Evolutionary conservation across 2,888 invertebrate genomes (phyloP).

Genomic region (Eremobia ochroleuca): DNA sequence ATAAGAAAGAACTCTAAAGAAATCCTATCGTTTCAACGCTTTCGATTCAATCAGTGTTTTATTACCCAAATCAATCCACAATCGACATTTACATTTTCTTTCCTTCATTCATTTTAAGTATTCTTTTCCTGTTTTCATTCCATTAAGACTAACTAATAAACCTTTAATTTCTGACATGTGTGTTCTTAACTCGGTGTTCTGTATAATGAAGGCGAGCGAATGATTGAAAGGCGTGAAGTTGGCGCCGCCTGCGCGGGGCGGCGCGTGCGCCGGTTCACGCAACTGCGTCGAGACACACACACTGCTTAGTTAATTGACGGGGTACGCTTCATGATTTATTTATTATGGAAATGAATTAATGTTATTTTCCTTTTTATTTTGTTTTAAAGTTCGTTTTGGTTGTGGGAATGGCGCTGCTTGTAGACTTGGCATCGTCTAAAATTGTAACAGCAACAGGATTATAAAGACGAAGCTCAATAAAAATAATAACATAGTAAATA

Average conservation of each 20-base stretch:
- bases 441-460: background rate
- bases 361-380: background rate
- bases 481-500: too few relatives aligned
- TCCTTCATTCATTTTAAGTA: background rate
- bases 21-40: background rate
- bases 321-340: slow-evolving; percentile 46
- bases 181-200: slow-evolving; percentile 37
- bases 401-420: background rate
- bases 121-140: background rate
- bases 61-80: background rate
- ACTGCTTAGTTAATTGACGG: slow-evolving; percentile 43
- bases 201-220: slow-evolving; percentile 57
- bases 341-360: slow-evolving; percentile 23
- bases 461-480: too few relatives aligned
- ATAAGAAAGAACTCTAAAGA: background rate
- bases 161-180: slow-evolving; percentile 27
- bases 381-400: background rate
- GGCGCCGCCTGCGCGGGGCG: slow-evolving; percentile 74
- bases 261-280: slow-evolving; percentile 72
- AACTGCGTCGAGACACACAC: slow-evolving; percentile 56
- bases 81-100: background rate
- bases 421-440: too few relatives aligned
- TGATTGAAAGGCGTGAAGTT: slow-evolving; percentile 72
- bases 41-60: background rate
- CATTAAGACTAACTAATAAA: slow-evolving; percentile 10